Base-by-base conservation (phyloP, 2,797 vertebrate genomes). In the Tangara arthus region DNA sequence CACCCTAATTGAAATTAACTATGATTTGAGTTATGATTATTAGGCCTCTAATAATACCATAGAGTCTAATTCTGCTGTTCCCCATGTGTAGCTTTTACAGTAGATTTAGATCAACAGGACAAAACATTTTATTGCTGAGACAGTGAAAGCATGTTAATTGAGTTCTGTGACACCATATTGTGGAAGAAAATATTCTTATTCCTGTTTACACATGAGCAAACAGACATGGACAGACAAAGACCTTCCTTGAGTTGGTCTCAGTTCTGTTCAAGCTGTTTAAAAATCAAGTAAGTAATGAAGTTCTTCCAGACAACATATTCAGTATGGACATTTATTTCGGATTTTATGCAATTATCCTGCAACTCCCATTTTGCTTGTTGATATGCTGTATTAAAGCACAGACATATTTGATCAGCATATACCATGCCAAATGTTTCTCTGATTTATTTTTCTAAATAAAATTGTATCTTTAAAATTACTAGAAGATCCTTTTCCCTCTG, bases 41-140 rank as follows among this genome's bases (percentile, higher is more conserved):
- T 76, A 83, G 32, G 35, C 63, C 26, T 83, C 32, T 83, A 75
- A 57, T 78, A 95, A 91, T 72, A 76, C 55, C n/a, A 69, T 1
- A 10, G 50, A 75, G 72, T 75, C 27, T 59, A 90, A 90, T 90
- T 82, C 47, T 88, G 47, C 24, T 72, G 35, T n/a, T 86, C 32
- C 24, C 37, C 53, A 34, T 68, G 76, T 68, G 53, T 44, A 80
- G 59, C 21, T 86, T 93, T 83, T 61, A 81, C 52, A 78, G 1
- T n/a, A 37, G 34, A 86, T 83, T 89, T 83, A 91, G 72, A 90
- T 15, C 23, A 93, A 60, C 20, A 89, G 69, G 85, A 96, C 32
- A 83, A 90, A 94, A 75, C 8, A 39, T 65, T 76, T 77, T 37
- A 65, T 42, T 66, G 55, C 76, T 63, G 63, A 92, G 72, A 37